phyloP scores from a whole-genome alignment of 2,888 invertebrate species.

The Xylota segnis region DNA sequence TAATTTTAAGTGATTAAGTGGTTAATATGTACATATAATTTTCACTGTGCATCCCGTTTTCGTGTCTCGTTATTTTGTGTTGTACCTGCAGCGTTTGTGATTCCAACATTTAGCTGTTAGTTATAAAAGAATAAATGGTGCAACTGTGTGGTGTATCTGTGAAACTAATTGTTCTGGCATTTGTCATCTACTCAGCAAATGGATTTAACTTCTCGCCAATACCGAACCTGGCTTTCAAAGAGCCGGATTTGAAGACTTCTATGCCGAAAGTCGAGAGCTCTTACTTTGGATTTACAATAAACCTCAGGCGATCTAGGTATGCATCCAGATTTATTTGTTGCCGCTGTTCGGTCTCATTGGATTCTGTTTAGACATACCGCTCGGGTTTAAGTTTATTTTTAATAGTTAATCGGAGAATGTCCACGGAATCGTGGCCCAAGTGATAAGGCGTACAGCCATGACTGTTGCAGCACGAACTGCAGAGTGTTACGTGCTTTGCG shows the following conservation, averaged over 20 bases:
- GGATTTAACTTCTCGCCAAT: conserved; percentile 82
- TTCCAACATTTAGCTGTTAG: conserved; percentile 19
- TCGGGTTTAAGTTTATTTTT: background rate
- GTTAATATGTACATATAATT: conserved; percentile 9
- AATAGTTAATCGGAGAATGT: conserved; percentile 9
- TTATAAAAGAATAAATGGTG: conserved; percentile 47
- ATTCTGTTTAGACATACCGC: background rate
- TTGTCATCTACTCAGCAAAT: conserved; percentile 59
- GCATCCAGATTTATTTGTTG: conserved; percentile 41
- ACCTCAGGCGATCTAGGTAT: conserved; percentile 82
- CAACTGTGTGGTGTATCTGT: conserved; percentile 56
- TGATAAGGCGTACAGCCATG: conserved; percentile 16
- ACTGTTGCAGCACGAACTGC: conserved; percentile 45
- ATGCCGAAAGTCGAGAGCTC: conserved; percentile 81
- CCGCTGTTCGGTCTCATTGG: too few species aligned
- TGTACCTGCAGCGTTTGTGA: conserved; percentile 61
- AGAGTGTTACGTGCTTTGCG: conserved; percentile 9
- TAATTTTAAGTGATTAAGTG: conserved; percentile 74
- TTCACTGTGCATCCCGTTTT: background rate
- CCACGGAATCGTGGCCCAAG: background rate
- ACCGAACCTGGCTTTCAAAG: conserved; percentile 80
- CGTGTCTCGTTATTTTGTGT: background rate
- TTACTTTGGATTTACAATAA: conserved; percentile 83
- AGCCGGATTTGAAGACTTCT: conserved; percentile 79
- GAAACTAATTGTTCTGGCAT: conserved; percentile 41